Base-by-base conservation (phyloP, 2,797 vertebrate genomes). In the Lagorchestes hirsutus region DNA sequence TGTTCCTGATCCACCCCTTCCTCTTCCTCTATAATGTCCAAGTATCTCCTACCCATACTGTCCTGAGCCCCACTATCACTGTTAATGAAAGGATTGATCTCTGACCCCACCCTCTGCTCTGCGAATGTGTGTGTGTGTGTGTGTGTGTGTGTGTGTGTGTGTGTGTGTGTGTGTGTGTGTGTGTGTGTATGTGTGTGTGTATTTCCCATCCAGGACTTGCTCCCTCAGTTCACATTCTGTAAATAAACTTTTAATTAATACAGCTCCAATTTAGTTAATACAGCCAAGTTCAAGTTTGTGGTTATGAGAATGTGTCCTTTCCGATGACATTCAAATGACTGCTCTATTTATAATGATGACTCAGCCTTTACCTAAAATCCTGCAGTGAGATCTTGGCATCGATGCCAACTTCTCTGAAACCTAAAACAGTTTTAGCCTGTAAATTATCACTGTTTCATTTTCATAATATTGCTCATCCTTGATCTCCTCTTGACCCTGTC, bases 301-400 rank as follows among this genome's bases (percentile, higher is more conserved):
- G 94, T 96, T 95, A 1, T 13, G 50, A 91, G 96, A 59, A 92
- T n/a, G 22, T 0, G 24, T 98, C 96, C 95, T 98, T 95, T 96
- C 87, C 11, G 46, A 74, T 67, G 97, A 97, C 97, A 97, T 92
- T 95, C 74, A 55, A 67, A 93, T 96, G 58, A 0, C 93, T 93
- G 0, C 95, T 97, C 93, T 97, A 98, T 98, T 98, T 98, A 96
- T 98, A 98, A 96, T 94, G 96, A 95, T 98, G 98, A 98, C 97
- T 98, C 97, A 98, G 92, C 96, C 95, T 93, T 96, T 94, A 96
- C 95, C 97, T 98, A 18, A 98, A 98, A 96, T 98, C 96, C 91
- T 96, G 95, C 97, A 96, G 95, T 96, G 97, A 97, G 98, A 97
- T 96, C 92, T 96, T 82, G 94, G 94, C 97, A 98, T 96, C 93